Base-by-base conservation (phyloP, 2,888 invertebrate species). In the Stramonita haemastoma region DNA sequence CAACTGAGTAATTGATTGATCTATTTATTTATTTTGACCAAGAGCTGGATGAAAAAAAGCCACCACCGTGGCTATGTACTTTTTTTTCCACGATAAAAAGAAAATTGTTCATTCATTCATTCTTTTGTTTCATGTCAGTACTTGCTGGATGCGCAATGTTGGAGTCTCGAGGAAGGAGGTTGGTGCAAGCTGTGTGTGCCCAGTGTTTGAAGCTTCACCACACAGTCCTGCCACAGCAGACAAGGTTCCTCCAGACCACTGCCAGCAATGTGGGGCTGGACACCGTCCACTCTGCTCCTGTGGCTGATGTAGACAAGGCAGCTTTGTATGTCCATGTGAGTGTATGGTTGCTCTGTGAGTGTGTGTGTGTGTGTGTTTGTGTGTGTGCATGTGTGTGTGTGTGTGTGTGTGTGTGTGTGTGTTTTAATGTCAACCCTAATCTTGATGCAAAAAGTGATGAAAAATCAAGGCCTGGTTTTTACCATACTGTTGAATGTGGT, bases 261-360 rank as follows among this genome's bases (percentile, higher is more conserved):
- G 1, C 2, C 19, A 36, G 81, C 81, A 26, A 46, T 36, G 81
- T 36, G 36, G 36, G 22, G 1, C 11, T 29, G 13, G 81, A 83
- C 36, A 17, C 22, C 22, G 36, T 46, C 81, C 81, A 83, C 46
- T 46, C 57, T 56, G 60, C 88, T 46, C 84, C 88, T 11, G 84
- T 84, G 19, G 26, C 60, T 57, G 88, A 90, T 84, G 66, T 57
- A 17, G 34, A 81, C 15, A 89, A 77, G 36, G 91, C 92, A 60
- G 86, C 92, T 77, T 87, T 92, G 13, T 92, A 92, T 90, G 89
- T 92, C 79, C 92, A 92, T 91, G 92, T 92, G 87, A 90, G 91
- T 90, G 57, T 85, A 84, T 13, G n/a, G 8, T 29, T 73, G n/a
- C 26, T 17, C 11, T 11, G 22, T 73, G n/a, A 26, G 73, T 73